Evolutionary conservation across 2,797 vertebrate genomes (phyloP).

Genomic region (Threskiornis aethiopicus): DNA sequence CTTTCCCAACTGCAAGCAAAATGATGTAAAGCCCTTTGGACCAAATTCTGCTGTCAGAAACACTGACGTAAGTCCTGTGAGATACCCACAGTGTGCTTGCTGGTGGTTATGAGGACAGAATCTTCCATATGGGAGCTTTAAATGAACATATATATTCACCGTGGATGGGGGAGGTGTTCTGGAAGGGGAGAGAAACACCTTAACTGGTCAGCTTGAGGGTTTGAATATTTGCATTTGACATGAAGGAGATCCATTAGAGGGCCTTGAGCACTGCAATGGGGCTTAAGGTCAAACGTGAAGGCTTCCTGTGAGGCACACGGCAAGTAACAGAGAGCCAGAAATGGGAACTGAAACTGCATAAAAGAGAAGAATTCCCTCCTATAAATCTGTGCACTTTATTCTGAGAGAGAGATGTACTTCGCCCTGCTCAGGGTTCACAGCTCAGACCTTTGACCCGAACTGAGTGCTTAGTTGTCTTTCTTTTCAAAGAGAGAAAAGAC

Average conservation of each 20-base stretch:
- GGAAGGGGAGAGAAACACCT: not conserved
- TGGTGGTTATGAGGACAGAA: not conserved
- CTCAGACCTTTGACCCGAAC: not conserved
- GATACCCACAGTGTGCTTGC: not conserved
- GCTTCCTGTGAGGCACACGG: not conserved
- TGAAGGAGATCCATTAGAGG: not conserved
- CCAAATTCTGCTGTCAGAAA: not conserved
- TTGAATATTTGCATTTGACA: not conserved
- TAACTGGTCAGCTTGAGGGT: not conserved
- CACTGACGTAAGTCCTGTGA: not conserved
- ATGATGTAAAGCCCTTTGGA: not conserved
- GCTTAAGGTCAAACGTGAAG: not conserved
- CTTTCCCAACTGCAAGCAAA: not conserved
- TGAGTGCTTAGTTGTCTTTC: not conserved
- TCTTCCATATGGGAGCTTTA: not conserved
- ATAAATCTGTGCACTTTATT: not conserved
- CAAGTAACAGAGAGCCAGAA: not conserved
- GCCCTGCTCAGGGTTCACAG: not conserved
- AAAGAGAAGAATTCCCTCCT: not conserved
- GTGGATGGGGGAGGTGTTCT: not conserved
- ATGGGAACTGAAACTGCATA: not conserved
- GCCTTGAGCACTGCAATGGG: not conserved
- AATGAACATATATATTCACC: not conserved
- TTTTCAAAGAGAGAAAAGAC: not conserved
- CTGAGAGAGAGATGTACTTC: accelerated